phyloP scores from a whole-genome alignment of 1,140 invertebrate genomes.

The Episyrphus balteatus region DNA sequence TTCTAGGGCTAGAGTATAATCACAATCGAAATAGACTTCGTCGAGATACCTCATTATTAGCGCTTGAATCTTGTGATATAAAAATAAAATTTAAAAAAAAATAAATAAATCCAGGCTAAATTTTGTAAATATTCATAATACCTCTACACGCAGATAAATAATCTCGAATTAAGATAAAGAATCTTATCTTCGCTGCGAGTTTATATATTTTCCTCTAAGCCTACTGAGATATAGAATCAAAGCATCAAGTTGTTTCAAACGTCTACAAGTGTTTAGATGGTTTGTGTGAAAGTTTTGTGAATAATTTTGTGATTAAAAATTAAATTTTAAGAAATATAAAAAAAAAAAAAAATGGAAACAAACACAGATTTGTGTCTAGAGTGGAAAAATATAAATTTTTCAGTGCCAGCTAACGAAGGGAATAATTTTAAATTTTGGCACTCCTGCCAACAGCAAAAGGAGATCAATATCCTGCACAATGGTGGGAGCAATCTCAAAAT shows the following conservation, averaged over 20 bases:
- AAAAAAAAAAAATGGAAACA: background rate
- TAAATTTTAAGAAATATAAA: constrained; percentile 1
- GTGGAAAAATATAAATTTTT: constrained; percentile 32
- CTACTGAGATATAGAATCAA: constrained; percentile 2
- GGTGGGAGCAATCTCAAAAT: constrained; percentile 12
- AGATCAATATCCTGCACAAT: constrained; percentile 22
- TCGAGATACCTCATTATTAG: too few relatives aligned
- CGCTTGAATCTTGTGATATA: too few relatives aligned
- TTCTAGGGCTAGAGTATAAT: too few relatives aligned
- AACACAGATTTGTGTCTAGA: constrained; percentile 23
- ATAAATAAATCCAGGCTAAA: too few relatives aligned
- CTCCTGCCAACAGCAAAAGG: constrained; percentile 22
- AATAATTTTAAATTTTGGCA: constrained; percentile 33
- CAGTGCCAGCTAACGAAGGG: constrained; percentile 31
- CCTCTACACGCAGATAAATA: too few relatives aligned
- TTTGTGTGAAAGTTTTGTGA: constrained; percentile 2
- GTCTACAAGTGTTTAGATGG: constrained; percentile 2
- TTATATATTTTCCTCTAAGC: too few relatives aligned
- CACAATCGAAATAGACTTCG: too few relatives aligned
- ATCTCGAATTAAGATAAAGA: too few relatives aligned
- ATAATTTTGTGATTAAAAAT: constrained; percentile 5
- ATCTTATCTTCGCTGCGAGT: too few relatives aligned
- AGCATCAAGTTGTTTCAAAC: background rate
- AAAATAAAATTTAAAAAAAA: too few relatives aligned
- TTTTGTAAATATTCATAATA: too few relatives aligned